Conservation (phyloP, 2,888 invertebrate genomes). For the Protonemura montana region DNA sequence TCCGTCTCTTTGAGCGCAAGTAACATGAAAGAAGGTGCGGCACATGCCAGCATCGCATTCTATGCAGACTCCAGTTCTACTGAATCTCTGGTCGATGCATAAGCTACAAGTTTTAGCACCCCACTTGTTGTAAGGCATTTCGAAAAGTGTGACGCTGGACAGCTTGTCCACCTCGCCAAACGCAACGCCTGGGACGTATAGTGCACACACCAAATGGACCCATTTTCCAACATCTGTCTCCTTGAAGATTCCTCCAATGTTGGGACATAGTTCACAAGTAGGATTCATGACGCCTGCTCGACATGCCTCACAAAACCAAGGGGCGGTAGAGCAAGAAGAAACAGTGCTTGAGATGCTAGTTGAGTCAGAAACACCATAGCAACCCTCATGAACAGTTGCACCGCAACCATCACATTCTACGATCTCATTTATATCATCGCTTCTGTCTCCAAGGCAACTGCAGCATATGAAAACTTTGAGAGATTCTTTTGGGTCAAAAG, state of each 20-base stretch:
- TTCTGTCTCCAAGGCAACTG: slow-evolving; percentile 91
- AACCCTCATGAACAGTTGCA: slow-evolving; percentile 95
- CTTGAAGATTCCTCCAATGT: slow-evolving; percentile 90
- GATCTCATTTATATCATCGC: slow-evolving; percentile 94
- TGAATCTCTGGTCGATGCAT: slow-evolving; percentile 86
- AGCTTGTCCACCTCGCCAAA: slow-evolving; percentile 94
- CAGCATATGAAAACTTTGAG: slow-evolving; percentile 85
- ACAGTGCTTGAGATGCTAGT: slow-evolving; percentile 91
- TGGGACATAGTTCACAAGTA: slow-evolving; percentile 95
- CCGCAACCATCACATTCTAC: slow-evolving; percentile 98
- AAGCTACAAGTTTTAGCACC: slow-evolving; percentile 91
- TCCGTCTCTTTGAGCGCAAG: slow-evolving; percentile 95
- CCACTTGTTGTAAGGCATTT: slow-evolving; percentile 98
- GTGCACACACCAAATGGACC: slow-evolving; percentile 97
- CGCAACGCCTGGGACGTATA: slow-evolving; percentile 96
- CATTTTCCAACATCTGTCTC: slow-evolving; percentile 97
- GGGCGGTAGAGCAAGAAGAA: slow-evolving; percentile 94
- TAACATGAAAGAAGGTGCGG: slow-evolving; percentile 95
- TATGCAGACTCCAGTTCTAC: slow-evolving; percentile 93
- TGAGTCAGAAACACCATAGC: slow-evolving; percentile 93
- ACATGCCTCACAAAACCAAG: slow-evolving; percentile 99
- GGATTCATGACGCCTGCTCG: slow-evolving; percentile 89
- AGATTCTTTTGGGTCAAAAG: slow-evolving; percentile 58
- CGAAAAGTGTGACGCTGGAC: slow-evolving; percentile 91
- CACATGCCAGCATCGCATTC: slow-evolving; percentile 99